Conservation (phyloP, 1,140 invertebrate genomes). For the Zaprionus tsacasi region DNA sequence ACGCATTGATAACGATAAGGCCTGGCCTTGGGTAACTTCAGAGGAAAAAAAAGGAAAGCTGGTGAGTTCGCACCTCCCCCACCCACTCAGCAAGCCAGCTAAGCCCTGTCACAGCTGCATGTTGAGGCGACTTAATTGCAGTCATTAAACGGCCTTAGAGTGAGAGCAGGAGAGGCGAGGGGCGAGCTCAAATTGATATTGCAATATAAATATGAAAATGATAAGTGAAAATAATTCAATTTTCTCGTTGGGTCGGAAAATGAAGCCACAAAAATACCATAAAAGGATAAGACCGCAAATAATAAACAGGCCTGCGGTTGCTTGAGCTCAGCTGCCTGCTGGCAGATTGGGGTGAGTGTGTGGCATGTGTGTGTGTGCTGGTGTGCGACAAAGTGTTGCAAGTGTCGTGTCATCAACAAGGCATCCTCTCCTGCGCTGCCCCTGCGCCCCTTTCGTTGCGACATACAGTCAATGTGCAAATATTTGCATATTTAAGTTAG, state of each 20-base stretch:
- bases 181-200: slow-evolving; percentile 52
- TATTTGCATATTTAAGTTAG: slow-evolving; percentile 82
- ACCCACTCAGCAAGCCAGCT: neutral
- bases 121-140: slow-evolving; percentile 60
- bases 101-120: slow-evolving; percentile 44
- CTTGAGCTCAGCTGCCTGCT: slow-evolving; percentile 1
- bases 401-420: slow-evolving; percentile 65
- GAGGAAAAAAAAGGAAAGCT: neutral
- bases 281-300: slow-evolving; percentile 52
- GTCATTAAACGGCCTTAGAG: slow-evolving; percentile 46
- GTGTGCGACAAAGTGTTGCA: slow-evolving; percentile 41
- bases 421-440: slow-evolving; percentile 19
- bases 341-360: neutral
- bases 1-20: slow-evolving; percentile 70
- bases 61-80: neutral
- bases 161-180: neutral
- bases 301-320: slow-evolving; percentile 39
- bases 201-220: slow-evolving; percentile 41
- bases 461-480: slow-evolving; percentile 72
- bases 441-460: slow-evolving; percentile 20
- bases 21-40: slow-evolving; percentile 28
- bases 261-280: slow-evolving; percentile 68
- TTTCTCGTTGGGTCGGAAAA: slow-evolving; percentile 31
- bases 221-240: slow-evolving; percentile 46
- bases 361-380: slow-evolving; percentile 3